Evolutionary conservation across 1,140 invertebrate species (phyloP), one percentile per base, ranked within the genome.

Genomic region (Pseudomyrmex gracilis): DNA sequence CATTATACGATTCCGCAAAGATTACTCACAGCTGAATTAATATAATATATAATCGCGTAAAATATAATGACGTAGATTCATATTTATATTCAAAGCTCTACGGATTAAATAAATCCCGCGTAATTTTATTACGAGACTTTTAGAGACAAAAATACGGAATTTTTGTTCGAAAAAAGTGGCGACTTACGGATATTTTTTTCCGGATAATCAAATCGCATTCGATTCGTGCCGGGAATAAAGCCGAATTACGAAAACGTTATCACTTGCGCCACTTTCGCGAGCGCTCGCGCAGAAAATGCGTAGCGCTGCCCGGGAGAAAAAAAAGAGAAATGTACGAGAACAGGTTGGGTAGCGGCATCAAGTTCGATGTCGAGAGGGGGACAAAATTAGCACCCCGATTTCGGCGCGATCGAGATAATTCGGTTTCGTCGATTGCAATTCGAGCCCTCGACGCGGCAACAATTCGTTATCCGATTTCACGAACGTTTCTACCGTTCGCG

Each of bases 181-280:
- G 20, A 70, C 43, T 57, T n/a, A 45, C 70, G 22, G 53, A 71
- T 58, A 73, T 77, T 85, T 70, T 34, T 49, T 85, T 88, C 22
- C 49, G 45, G 53, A 57, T 73, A 84, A 88, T 87, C 51, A 73
- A 85, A 77, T 87, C 82, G 82, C 82, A 76, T 55, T 57, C 73
- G 49, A 57, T 13, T 10, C 60, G 24, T 57, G 53, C 13, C 68
- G 24, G 43, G 58, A 80, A 51, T 84, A 61, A 73, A 84, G 22
- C 55, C 17, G 73, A 86, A 61, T 64, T 82, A 89, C 66, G 74
- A 87, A 86, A 89, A 89, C 60, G 71, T 86, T 89, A 87, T 89
- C 87, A 89, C 86, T 89, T 89, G 74, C 73, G 71, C 55, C 55
- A 22, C 24, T 80, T 22, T n/a, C 57, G 55, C 82, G 64, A 43